phyloP scores from a whole-genome alignment of 1,140 invertebrate genomes.

The Eurosta solidaginis region DNA sequence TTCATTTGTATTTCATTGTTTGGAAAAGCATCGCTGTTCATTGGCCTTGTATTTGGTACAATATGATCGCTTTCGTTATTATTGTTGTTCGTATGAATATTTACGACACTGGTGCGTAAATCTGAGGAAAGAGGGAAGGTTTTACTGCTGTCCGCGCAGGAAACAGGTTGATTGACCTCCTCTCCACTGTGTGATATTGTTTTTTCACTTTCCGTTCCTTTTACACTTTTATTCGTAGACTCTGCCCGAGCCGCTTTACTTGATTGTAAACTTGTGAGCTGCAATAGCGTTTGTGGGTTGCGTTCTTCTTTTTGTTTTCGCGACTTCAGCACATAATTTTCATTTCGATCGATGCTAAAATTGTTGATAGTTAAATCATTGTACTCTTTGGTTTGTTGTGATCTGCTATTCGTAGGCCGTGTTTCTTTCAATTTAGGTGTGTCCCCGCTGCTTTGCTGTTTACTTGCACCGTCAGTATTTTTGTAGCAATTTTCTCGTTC shows the following conservation, averaged over 20 bases:
- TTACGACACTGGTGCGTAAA: neutral
- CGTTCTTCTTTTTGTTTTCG: neutral
- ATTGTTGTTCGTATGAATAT: conserved; percentile 36
- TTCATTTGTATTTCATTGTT: neutral
- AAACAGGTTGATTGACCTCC: conserved; percentile 58
- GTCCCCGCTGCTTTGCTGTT: neutral
- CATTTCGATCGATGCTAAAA: neutral
- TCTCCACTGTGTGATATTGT: conserved; percentile 26
- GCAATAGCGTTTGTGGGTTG: neutral
- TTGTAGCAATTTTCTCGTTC: neutral
- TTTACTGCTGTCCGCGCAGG: conserved; percentile 38
- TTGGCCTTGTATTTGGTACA: neutral
- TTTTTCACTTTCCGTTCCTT: neutral
- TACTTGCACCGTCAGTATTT: neutral
- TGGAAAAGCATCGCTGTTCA: neutral
- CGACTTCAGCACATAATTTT: neutral
- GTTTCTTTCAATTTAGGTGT: neutral
- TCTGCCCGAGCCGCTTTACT: neutral
- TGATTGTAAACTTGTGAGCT: neutral
- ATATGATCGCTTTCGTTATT: conserved; percentile 18
- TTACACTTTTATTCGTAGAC: conserved; percentile 31
- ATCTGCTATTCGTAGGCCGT: conserved; percentile 47
- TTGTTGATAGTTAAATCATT: conserved; percentile 27
- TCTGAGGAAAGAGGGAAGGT: neutral
- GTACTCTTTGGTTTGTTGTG: conserved; percentile 48